A percentile compares a stretch with the other conserved stretches of the same genome.
These are phyloP conservation scores for Salarias fasciatus DNA, from an alignment of 2,797 vertebrate genomes.

Conservation along the genomic window DNA sequence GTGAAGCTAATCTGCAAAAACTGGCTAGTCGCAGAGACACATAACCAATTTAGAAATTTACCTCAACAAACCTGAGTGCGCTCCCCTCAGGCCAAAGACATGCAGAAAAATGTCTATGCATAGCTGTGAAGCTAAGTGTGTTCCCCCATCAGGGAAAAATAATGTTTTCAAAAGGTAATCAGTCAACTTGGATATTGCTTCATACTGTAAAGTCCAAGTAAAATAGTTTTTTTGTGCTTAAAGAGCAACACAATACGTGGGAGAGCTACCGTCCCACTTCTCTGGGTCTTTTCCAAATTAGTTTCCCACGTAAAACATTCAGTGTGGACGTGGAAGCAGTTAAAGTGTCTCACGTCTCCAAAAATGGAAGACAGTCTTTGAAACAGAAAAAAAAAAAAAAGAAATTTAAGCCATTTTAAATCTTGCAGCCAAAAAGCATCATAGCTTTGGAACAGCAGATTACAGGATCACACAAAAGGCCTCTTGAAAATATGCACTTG, in stretches of 20 bases:
- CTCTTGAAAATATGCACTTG: constrained; percentile 43
- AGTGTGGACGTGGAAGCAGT: constrained; percentile 8
- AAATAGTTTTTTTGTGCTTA: not conserved
- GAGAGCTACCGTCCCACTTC: not conserved
- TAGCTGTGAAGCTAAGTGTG: too few relatives aligned
- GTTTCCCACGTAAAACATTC: not conserved
- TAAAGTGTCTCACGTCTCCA: constrained; percentile 19
- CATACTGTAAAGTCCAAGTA: not conserved
- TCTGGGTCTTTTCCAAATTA: constrained; percentile 1
- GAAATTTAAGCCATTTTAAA: constrained; percentile 30
- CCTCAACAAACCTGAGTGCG: constrained; percentile 33
- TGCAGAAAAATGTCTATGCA: too few relatives aligned
- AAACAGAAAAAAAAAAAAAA: not conserved
- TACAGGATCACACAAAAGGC: constrained; percentile 42
- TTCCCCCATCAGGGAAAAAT: not conserved
- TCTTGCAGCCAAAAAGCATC: constrained; percentile 39
- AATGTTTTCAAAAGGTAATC: too few relatives aligned
- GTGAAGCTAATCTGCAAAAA: constrained; percentile 57
- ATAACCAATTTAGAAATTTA: constrained; percentile 47
- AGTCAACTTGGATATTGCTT: not conserved
- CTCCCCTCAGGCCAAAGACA: not conserved
- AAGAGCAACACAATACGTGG: not conserved
- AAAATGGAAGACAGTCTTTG: constrained; percentile 15
- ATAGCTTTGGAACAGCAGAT: constrained; percentile 44
- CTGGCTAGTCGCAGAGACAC: constrained; percentile 37